Base-by-base conservation (phyloP, 2,113 vertebrate genomes). In the Camelus bactrianus region DNA sequence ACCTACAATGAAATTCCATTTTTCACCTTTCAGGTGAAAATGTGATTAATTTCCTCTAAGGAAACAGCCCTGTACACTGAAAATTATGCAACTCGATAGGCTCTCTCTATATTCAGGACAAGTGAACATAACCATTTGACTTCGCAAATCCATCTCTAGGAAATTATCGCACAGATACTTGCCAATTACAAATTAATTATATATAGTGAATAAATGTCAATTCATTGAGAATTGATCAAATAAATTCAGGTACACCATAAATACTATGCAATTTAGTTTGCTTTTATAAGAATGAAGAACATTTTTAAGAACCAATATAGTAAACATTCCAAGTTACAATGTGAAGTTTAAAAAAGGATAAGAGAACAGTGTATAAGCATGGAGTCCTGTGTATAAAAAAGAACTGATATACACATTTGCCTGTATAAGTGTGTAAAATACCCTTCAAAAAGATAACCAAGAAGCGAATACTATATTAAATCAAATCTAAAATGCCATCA, bases 21-120 rank as follows among this genome's bases (percentile, higher is more conserved):
- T 86, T 82, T 82, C 16, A 86, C 46, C 30, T 65, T 95, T 83
- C 35, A 69, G 30, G 91, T 88, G 42, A 80, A 95, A 95, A 91
- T 32, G 12, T 50, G 16, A 13, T 70, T 64, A 77, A 73, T 16
- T 72, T 8, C 42, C 8, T 73, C 32, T 72, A 38, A n/a, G 19
- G 32, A 79, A 81, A 73, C 8, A 91, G 48, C 12, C 80, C 58
- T 81, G 15, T 52, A 22, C 32, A 58, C 50, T 52, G 5, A 65
- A 58, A 69, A 48, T 13, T 73, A 26, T 38, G 12, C 24, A 62
- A 75, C 35, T 3, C 50, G 52, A 35, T 12, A 93, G 58, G 30
- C 15, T 81, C 7, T 28, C 42, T 52, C 30, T 42, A 35, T 24
- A 75, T 28, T 28, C 58, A 69, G 19, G 14, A 90, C 38, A 93